Percentiles rank a stretch among this genome's conserved stretches.
phyloP scores from a whole-genome alignment of 2,888 invertebrate species.

The Pollenia angustigena region DNA sequence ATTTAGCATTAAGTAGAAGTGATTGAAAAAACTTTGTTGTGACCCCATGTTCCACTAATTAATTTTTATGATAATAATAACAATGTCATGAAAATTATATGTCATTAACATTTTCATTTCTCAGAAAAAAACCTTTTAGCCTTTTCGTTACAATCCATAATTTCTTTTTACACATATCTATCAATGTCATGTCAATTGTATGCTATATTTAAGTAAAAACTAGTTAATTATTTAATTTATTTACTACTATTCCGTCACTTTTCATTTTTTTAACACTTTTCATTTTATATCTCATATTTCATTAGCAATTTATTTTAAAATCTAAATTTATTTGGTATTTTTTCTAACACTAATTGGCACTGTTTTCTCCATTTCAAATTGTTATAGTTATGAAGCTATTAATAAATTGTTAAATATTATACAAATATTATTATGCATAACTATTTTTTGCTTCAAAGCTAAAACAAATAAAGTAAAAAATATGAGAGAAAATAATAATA shows the following conservation, averaged over 20 bases:
- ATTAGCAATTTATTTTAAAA: not conserved
- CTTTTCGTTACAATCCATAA: too few relatives aligned
- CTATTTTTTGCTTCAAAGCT: not conserved
- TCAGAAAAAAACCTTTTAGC: too few relatives aligned
- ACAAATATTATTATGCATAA: constrained; percentile 27
- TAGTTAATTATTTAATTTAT: too few relatives aligned
- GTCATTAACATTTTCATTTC: too few relatives aligned
- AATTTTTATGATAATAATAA: too few relatives aligned
- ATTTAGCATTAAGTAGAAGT: too few relatives aligned
- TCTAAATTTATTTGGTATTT: constrained; percentile 1
- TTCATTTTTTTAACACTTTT: not conserved
- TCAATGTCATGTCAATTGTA: too few relatives aligned
- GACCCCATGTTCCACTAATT: too few relatives aligned
- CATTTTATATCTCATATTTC: not conserved
- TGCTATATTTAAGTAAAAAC: too few relatives aligned
- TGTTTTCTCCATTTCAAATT: constrained; percentile 29
- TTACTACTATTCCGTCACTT: not conserved
- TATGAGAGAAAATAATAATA: constrained; percentile 19
- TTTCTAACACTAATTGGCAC: constrained; percentile 48
- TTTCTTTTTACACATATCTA: too few relatives aligned
- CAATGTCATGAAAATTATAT: too few relatives aligned
- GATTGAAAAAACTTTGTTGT: too few relatives aligned
- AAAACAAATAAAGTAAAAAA: not conserved
- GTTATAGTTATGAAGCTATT: constrained; percentile 28
- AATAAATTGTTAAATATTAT: constrained; percentile 32